phyloP scores from a whole-genome alignment of 2,797 vertebrate species.

The Alosa sapidissima region DNA sequence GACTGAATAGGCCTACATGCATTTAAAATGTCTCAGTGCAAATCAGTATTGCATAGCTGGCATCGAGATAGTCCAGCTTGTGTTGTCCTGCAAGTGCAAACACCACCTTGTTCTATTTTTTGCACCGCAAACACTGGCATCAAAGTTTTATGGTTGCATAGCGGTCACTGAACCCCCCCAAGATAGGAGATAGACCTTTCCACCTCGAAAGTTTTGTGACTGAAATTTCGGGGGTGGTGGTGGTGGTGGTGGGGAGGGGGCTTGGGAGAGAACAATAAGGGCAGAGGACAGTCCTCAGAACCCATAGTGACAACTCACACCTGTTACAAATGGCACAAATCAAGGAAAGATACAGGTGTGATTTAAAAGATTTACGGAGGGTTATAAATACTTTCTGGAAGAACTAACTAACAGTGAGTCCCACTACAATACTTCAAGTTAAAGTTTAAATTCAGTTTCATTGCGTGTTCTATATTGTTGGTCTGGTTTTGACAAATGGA shows the following conservation, averaged over 20 bases:
- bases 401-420: too few species aligned
- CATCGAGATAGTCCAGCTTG: neutral
- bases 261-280: too few species aligned
- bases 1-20: neutral
- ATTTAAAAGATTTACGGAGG: too few species aligned
- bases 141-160: slow-evolving; percentile 35
- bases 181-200: slow-evolving; percentile 42
- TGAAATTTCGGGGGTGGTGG: too few species aligned
- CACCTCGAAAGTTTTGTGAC: neutral
- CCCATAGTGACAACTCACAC: too few species aligned
- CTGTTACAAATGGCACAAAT: too few species aligned
- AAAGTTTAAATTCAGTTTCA: neutral
- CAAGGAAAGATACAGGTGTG: too few species aligned
- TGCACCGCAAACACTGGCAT: neutral
- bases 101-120: slow-evolving; percentile 28
- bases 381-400: too few species aligned
- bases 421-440: too few species aligned
- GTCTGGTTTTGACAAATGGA: neutral
- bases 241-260: neutral
- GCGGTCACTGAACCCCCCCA: slow-evolving; percentile 36
- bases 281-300: too few species aligned
- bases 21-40: neutral
- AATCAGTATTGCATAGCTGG: neutral
- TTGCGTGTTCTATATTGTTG: neutral
- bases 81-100: neutral